phyloP scores from a whole-genome alignment of 2,888 invertebrate genomes.

The Caenorhabditis imperialis region DNA sequence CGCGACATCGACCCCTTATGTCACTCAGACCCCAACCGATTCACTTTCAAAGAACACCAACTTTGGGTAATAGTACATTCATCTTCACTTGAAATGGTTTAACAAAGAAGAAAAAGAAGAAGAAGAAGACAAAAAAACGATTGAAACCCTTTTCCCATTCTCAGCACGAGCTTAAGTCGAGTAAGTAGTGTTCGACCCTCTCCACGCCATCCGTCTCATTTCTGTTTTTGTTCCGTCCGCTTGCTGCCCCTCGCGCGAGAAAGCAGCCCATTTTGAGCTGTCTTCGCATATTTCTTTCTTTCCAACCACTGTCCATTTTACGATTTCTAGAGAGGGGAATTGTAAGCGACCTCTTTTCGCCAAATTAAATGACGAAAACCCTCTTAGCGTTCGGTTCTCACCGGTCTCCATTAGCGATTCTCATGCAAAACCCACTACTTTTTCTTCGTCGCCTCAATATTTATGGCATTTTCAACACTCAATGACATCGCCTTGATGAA shows the following conservation, averaged over 20 bases:
- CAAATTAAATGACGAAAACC: constrained; percentile 18
- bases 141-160: constrained; percentile 17
- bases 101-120: constrained; percentile 1
- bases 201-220: constrained; percentile 46
- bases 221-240: constrained; percentile 44
- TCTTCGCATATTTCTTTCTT: constrained; percentile 40
- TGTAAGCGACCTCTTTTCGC: constrained; percentile 6
- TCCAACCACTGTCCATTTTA: neutral
- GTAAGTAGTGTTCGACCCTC: constrained; percentile 36
- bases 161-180: constrained; percentile 29
- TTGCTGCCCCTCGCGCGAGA: constrained; percentile 16
- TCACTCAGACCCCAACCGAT: constrained; percentile 31
- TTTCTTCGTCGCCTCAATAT: constrained; percentile 10
- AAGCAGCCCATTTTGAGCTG: constrained; percentile 32
- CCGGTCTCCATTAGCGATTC: constrained; percentile 31
- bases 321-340: constrained; percentile 4
- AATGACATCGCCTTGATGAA: neutral
- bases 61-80: constrained; percentile 17
- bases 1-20: constrained; percentile 31
- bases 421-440: constrained; percentile 15
- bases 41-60: constrained; percentile 47
- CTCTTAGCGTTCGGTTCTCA: constrained; percentile 34
- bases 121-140: neutral
- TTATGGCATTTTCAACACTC: constrained; percentile 21
- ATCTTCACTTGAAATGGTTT: neutral